Evolutionary conservation across 2,113 vertebrate species (phyloP), one percentile per base, ranked within the genome.

Genomic region (Asarcornis scutulata): DNA sequence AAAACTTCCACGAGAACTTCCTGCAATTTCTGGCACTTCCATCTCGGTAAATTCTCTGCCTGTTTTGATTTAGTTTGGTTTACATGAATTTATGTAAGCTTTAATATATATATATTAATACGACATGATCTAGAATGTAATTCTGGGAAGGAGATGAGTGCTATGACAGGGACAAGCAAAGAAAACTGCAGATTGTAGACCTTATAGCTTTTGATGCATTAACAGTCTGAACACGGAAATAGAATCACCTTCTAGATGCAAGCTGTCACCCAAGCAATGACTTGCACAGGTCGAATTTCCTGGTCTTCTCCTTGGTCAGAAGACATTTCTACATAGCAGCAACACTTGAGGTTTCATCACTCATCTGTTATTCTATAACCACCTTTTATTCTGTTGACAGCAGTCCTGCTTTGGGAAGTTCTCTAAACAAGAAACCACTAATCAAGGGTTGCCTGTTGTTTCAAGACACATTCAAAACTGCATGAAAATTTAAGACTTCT

Each of bases 271-370:
- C 12, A 34, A 64, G 38, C 42, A 52, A 7, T 40, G 13, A 53
- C 60, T 59, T 72, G 36, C 8, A 73, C 0, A 5, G 21, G 15
- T 44, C 15, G 8, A 48, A 48, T 53, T 81, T 79, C 21, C 34
- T 86, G 22, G 46, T 67, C 42, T 38, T 93, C 7, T 17, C 3
- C 0, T 8, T 32, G 26, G 16, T 50, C 67, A 76, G 38, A 76
- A 25, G 38, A 64, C 16, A 3, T 31, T 46, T 64, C 22, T 26
- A 14, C 52, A 67, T 8, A 95, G 42, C 46, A 44, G 23, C 0
- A 0, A 20, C 31, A 29, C 26, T 14, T 3, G 0, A 71, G 29
- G 22, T 69, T 84, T 75, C 18, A n/a, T 11, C 46, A n/a, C 21
- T 94, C 36, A 17, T 8, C 48, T 34, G 46, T 27, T 83, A 25